A percentile compares a stretch with the other conserved stretches of the same genome.
Evolutionary conservation across 2,113 vertebrate genomes (phyloP).

Genomic region (Phodopus roborovskii): DNA sequence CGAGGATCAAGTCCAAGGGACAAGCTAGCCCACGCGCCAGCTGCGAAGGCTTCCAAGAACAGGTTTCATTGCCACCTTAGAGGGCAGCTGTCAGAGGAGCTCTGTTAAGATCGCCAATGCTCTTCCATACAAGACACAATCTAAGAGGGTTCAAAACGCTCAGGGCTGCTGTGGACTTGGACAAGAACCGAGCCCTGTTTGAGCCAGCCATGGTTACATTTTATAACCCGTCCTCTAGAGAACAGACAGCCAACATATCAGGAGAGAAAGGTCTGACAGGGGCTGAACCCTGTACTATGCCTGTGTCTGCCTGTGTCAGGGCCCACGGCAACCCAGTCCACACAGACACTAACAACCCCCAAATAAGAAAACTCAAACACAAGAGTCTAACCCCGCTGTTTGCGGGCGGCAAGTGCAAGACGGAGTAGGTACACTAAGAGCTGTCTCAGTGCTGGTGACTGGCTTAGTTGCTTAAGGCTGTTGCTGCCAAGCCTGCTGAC

Average conservation of each 20-base stretch:
- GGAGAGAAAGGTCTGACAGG: not conserved
- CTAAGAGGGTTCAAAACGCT: slow-evolving; percentile 35
- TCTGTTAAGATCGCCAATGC: not conserved
- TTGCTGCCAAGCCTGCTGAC: not conserved
- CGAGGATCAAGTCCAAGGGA: slow-evolving; percentile 64
- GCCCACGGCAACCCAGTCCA: not conserved
- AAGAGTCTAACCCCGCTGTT: not conserved
- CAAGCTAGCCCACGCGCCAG: not conserved
- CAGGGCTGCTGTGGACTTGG: not conserved
- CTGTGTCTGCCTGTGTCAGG: rapidly evolving
- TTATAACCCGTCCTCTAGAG: not conserved
- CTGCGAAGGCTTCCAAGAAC: slow-evolving; percentile 71
- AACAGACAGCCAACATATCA: not conserved
- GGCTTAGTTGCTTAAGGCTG: not conserved
- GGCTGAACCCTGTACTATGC: not conserved
- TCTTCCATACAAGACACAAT: not conserved
- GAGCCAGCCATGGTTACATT: not conserved
- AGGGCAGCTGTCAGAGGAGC: slow-evolving; percentile 44
- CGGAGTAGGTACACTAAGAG: not conserved
- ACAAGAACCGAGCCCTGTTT: slow-evolving; percentile 18
- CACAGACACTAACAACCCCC: not conserved
- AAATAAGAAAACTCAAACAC: not conserved
- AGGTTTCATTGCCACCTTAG: slow-evolving; percentile 57
- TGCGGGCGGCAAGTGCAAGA: not conserved
- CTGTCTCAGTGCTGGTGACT: not conserved